A percentile compares a stretch with the other conserved stretches of the same genome.
Conservation (phyloP, 2,888 invertebrate species). For the Perizoma affinitatum region DNA sequence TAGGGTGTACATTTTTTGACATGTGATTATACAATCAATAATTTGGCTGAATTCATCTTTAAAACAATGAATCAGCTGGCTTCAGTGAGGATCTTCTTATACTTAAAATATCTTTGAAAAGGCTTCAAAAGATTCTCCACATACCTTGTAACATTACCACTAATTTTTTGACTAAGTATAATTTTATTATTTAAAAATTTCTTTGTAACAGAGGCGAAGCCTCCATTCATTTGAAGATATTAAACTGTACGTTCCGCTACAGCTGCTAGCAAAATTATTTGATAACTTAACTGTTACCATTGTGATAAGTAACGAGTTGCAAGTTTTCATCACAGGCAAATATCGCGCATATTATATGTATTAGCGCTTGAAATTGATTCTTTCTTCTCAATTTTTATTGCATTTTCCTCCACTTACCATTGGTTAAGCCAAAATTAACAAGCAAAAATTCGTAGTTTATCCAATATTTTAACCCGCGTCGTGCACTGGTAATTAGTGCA, state of each 20-base stretch:
- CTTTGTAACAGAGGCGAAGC: conserved; percentile 50
- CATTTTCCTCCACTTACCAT: too few relatives aligned
- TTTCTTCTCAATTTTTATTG: too few relatives aligned
- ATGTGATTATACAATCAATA: too few relatives aligned
- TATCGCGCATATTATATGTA: too few relatives aligned
- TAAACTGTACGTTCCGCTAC: conserved; percentile 42
- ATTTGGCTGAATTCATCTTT: not conserved
- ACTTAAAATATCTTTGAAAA: conserved; percentile 3
- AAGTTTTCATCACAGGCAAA: too few relatives aligned
- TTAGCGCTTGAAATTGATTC: too few relatives aligned
- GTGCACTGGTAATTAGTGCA: conserved; percentile 3
- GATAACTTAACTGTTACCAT: conserved; percentile 10
- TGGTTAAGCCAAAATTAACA: too few relatives aligned
- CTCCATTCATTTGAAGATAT: conserved; percentile 53
- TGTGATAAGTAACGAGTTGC: not conserved
- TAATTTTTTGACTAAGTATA: conserved; percentile 27
- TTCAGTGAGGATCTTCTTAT: too few relatives aligned
- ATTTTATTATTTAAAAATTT: conserved; percentile 44
- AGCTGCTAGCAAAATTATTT: conserved; percentile 22
- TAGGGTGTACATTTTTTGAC: too few relatives aligned
- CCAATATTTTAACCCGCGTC: conserved; percentile 1
- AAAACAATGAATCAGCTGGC: not conserved
- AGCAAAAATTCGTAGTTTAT: too few relatives aligned
- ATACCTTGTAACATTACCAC: conserved; percentile 25
- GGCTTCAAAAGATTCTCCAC: not conserved